Evolutionary conservation across 2,113 vertebrate species (phyloP), one percentile per base, ranked within the genome.

Genomic region (Potamarius usumacintae): DNA sequence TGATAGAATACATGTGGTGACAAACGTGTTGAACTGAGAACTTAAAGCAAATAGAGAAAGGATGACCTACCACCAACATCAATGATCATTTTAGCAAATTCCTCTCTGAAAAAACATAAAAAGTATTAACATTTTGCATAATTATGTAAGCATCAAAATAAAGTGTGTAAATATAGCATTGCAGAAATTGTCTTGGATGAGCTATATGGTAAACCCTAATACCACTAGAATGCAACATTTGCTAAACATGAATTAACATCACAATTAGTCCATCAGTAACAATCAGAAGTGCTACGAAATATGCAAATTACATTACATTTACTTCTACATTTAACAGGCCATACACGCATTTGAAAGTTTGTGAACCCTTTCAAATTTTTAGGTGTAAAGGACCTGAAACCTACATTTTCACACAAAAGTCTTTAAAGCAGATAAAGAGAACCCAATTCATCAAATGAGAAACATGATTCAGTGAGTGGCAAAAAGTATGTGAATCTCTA

Each of bases 11-110:
- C 50, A 18, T 55, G n/a, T 3, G 17, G 15, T 79, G 25, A 17
- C n/a, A n/a, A 74, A 2, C 22, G 22, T n/a, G 25, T n/a, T 78
- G 22, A 53, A 53, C 42, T 76, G 20, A 72, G 20, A 50, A 69
- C 7, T 22, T 63, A 72, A 34, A 42, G 34, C 71, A 74, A 62
- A 18, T 53, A 17, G 48, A 18, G 14, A 82, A 65, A 60, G 2
- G 1, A 48, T 42, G 27, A 76, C 95, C 96, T 96, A 97, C 96
- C 96, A 91, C 96, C 97, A 93, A 93, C 94, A 1, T 95, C 95
- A 90, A 95, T 87, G 84, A 97, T 86, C 22, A 90, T 91, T 93
- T 94, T 94, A 86, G 95, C 95, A 89, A 97, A 89, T 74, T 95
- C 92, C 90, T 94, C 94, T 93, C 97, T 97, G 93, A 88, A 96